A percentile compares a stretch with the other conserved stretches of the same genome.
Evolutionary conservation across 2,113 vertebrate genomes (phyloP).

Genomic region (Mugil cephalus): DNA sequence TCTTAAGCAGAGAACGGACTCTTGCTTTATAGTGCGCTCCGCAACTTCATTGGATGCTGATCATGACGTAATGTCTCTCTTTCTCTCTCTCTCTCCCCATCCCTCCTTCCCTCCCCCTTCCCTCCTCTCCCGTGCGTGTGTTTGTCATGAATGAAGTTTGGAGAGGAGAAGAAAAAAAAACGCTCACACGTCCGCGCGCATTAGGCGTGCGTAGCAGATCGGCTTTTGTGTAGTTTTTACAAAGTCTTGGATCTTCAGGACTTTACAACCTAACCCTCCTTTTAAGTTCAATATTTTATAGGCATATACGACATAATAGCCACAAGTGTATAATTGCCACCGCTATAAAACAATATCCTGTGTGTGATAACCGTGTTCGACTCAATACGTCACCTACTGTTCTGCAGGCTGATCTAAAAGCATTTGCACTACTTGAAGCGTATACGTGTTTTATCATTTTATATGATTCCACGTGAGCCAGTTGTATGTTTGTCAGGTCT

Average conservation of each 20-base stretch:
- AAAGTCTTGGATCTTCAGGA: neutral
- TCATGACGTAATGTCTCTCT: slow-evolving; percentile 64
- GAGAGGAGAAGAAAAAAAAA: neutral
- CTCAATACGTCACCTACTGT: neutral
- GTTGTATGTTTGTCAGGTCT: too few species aligned
- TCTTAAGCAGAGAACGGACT: slow-evolving; percentile 59
- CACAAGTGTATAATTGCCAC: neutral
- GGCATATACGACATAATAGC: neutral
- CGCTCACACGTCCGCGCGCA: too few species aligned
- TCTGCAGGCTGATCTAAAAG: neutral
- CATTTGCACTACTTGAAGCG: too few species aligned
- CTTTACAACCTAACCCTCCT: neutral
- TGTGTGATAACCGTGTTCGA: neutral
- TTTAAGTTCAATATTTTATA: slow-evolving; percentile 15
- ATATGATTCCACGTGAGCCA: too few species aligned
- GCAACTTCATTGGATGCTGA: slow-evolving; percentile 76
- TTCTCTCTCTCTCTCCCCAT: slow-evolving; percentile 6
- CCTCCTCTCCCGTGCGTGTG: slow-evolving; percentile 8
- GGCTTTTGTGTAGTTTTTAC: neutral
- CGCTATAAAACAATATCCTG: neutral
- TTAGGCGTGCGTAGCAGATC: too few species aligned
- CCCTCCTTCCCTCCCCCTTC: neutral
- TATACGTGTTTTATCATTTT: too few species aligned
- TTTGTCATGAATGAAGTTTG: slow-evolving; percentile 73
- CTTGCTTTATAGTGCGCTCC: slow-evolving; percentile 80